phyloP scores from a whole-genome alignment of 2,797 vertebrate genomes.

The Leptatherina wallacei region DNA sequence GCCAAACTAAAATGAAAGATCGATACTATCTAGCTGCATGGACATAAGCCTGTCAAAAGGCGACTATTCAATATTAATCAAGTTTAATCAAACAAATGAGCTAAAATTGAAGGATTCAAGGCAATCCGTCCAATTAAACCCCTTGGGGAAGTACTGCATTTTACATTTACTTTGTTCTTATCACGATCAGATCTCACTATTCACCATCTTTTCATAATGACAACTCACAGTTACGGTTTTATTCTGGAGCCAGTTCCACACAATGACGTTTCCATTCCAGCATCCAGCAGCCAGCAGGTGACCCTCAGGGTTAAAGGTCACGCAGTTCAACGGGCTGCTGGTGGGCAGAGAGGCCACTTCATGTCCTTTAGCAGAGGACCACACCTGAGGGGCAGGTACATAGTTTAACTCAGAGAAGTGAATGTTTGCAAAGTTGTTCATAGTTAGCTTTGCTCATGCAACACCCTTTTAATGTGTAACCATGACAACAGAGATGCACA shows the following conservation, averaged over 20 bases:
- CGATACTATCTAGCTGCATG: neutral
- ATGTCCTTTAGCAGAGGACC: conserved; percentile 72
- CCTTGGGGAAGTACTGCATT: neutral
- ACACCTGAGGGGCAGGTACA: conserved; percentile 72
- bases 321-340: conserved; percentile 86
- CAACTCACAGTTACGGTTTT: conserved; percentile 61
- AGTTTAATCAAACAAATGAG: no score
- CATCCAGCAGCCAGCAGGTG: conserved; percentile 83
- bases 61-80: neutral
- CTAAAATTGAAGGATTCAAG: no score
- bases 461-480: neutral
- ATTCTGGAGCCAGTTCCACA: conserved; percentile 83
- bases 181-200: neutral
- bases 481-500: neutral
- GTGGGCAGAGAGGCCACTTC: conserved; percentile 62
- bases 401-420: neutral
- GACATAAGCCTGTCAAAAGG: neutral
- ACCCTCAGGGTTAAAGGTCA: conserved; percentile 84
- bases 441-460: no score
- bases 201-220: neutral
- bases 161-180: no score
- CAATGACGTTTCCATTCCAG: conserved; percentile 84
- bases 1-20: neutral
- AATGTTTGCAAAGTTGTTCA: neutral
- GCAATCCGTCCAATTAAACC: neutral